Evolutionary conservation across 2,888 invertebrate genomes (phyloP).

Genomic region (Leptopilina myrica): DNA sequence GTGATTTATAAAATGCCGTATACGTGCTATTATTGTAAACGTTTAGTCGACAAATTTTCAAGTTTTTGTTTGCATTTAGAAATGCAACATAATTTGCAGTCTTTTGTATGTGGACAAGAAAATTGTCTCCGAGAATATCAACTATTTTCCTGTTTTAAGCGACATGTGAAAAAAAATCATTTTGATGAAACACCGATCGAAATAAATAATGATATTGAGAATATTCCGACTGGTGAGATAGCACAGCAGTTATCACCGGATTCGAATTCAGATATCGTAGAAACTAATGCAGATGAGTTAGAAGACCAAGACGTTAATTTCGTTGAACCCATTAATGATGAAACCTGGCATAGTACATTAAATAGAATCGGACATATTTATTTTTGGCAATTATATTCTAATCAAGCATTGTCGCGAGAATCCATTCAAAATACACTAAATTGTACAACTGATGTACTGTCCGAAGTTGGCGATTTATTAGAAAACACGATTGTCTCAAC

Average conservation of each 20-base stretch:
- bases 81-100: neutral
- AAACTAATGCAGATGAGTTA: neutral
- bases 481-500: neutral
- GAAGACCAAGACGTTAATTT: neutral
- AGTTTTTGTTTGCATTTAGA: no score
- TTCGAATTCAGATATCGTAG: neutral
- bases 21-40: no score
- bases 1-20: no score
- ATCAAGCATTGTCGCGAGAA: neutral
- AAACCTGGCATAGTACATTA: neutral
- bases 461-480: neutral
- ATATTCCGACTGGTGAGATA: neutral
- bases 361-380: neutral
- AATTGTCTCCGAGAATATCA: conserved; percentile 30
- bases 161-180: conserved; percentile 25
- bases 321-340: neutral
- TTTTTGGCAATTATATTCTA: conserved; percentile 4
- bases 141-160: conserved; percentile 9
- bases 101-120: conserved; percentile 31
- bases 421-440: conserved; percentile 10
- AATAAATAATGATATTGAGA: neutral
- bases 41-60: no score
- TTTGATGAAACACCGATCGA: neutral
- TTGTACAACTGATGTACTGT: neutral
- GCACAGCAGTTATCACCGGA: neutral